A percentile compares a stretch with the other conserved stretches of the same genome.
Conservation (phyloP, 2,888 invertebrate species). For the Leucophenga maculata region DNA sequence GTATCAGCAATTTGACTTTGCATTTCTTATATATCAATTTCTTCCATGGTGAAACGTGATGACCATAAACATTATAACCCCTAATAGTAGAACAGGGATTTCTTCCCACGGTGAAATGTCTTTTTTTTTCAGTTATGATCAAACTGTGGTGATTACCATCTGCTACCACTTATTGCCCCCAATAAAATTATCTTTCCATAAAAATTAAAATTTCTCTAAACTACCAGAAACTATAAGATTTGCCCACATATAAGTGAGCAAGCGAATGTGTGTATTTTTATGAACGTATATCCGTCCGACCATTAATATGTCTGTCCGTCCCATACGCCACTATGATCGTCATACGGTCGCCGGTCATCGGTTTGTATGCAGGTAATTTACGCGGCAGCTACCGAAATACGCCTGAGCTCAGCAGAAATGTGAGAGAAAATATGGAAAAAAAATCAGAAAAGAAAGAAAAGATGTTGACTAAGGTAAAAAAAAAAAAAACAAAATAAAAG, state of each 20-base stretch:
- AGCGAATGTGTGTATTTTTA: slow-evolving; percentile 33
- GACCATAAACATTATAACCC: too few relatives aligned
- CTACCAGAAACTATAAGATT: slow-evolving; percentile 14
- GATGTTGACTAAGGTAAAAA: slow-evolving; percentile 14
- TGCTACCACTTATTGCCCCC: too few relatives aligned
- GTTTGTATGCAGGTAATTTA: slow-evolving; percentile 71
- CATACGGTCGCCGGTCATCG: slow-evolving; percentile 3
- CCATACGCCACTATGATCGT: background rate
- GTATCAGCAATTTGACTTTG: too few relatives aligned
- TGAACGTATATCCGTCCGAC: slow-evolving; percentile 56
- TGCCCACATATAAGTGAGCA: slow-evolving; percentile 26
- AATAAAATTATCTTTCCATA: too few relatives aligned
- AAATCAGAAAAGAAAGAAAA: background rate
- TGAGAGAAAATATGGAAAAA: background rate
- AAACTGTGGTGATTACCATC: too few relatives aligned
- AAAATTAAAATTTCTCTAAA: too few relatives aligned
- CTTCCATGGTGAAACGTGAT: too few relatives aligned
- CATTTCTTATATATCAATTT: too few relatives aligned
- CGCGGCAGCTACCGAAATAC: slow-evolving; percentile 73
- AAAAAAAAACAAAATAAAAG: slow-evolving; percentile 35
- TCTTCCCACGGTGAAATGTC: too few relatives aligned
- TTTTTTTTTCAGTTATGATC: too few relatives aligned
- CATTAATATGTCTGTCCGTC: slow-evolving; percentile 26
- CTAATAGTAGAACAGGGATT: too few relatives aligned
- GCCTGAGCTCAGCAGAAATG: slow-evolving; percentile 45